These are phyloP conservation scores for Chalcosyrphus nemorum DNA, from an alignment of 2,888 invertebrate genomes.

Conservation along the genomic window DNA sequence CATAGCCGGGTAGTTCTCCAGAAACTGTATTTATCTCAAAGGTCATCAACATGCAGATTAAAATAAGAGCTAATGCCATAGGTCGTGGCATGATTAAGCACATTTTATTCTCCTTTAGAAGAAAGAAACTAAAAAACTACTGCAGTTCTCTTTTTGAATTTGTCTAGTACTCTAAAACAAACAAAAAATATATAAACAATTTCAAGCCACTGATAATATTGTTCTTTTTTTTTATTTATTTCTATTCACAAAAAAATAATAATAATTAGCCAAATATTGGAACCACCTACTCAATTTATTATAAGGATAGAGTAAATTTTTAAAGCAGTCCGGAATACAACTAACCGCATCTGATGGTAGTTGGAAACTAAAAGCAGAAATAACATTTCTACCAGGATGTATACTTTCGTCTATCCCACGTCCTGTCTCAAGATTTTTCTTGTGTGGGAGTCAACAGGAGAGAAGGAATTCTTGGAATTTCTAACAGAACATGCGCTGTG, in stretches of 20 bases:
- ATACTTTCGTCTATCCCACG: constrained; percentile 1
- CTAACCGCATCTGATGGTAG: constrained; percentile 13
- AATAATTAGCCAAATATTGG: not conserved
- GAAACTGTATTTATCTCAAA: not conserved
- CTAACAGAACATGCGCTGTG: constrained; percentile 27
- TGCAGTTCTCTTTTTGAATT: not conserved
- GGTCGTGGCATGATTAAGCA: constrained; percentile 25
- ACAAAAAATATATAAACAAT: not conserved
- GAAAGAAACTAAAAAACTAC: not conserved
- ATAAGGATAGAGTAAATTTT: too few relatives aligned
- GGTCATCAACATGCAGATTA: not conserved
- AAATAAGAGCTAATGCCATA: not conserved
- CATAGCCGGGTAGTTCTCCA: not conserved
- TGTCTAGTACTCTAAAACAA: not conserved
- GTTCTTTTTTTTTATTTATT: not conserved
- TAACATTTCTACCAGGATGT: not conserved
- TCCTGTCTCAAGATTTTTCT: not conserved
- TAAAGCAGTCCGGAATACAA: not conserved
- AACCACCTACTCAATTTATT: not conserved
- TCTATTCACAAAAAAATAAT: constrained; percentile 11
- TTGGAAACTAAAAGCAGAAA: constrained; percentile 21
- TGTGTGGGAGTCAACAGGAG: constrained; percentile 8
- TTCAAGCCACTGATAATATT: not conserved
- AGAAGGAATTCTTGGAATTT: not conserved
- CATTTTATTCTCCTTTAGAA: not conserved